Evolutionary conservation across 2,888 invertebrate genomes (phyloP), one percentile per base, ranked within the genome.

Genomic region (Drosophila lutescens): DNA sequence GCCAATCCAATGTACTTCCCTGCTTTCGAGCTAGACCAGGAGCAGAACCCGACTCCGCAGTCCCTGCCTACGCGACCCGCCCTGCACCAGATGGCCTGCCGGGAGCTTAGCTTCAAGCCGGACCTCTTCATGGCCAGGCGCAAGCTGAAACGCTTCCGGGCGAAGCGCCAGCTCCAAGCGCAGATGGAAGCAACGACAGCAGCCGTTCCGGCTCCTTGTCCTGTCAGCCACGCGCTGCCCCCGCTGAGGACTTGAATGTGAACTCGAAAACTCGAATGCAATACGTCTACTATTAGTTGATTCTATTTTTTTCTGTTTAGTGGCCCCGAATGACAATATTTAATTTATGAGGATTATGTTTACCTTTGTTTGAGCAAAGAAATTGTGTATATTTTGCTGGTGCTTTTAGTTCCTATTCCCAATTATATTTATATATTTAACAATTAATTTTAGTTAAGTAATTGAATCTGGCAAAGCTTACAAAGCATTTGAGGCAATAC

Each of bases 1-100:
- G 86, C 90, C 69, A 92, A 92, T 90, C 92, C 92, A 89, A 91
- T 92, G 88, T 90, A 91, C 80, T 91, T 91, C 89, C 91, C 92
- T 89, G 84, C 80, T 61, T 85, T 79, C 47, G 89, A 89, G 65
- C 77, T 80, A 69, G 83, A 82, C 57, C 83, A 83, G 53, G 58
- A 55, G 17, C 47, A 63, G 43, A 61, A 10, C 46, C 53, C 44
- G 34, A 23, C 20, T 20, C 38, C 20, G 15, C 40, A 36, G 38
- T 26, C 55, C 20, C 41, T 20, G 23, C 65, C 43, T 17, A 15
- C 47, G 49, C 55, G 36, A 43, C 50, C 63, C 44, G 30, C 62
- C 43, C 15, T 41, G 32, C 70, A 38, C n/a, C 81, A 83, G 72
- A 79, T 79, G 23, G 74, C 62, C 32, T 80, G 81, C 51, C 81